Conservation (phyloP, 1,140 invertebrate species). For the Hermetia illucens region DNA sequence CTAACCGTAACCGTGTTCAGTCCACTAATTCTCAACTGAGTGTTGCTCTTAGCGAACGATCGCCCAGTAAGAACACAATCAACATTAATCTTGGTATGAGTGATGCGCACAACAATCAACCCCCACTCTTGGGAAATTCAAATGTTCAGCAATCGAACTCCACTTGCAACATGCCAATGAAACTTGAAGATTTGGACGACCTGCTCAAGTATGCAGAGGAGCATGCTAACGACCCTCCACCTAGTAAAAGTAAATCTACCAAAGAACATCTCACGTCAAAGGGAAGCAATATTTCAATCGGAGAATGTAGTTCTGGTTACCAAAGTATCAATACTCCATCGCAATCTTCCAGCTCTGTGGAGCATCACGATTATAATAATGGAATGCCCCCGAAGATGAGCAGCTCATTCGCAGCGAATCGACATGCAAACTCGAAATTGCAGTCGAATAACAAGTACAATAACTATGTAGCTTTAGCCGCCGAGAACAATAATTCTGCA, state of each 20-base stretch:
- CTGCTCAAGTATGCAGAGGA: conserved; percentile 50
- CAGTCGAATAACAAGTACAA: conserved; percentile 8
- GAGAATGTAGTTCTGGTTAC: conserved; percentile 79
- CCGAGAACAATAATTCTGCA: conserved; percentile 8
- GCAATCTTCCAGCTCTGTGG: conserved; percentile 79
- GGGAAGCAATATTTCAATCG: conserved; percentile 61
- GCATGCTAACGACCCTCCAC: conserved; percentile 38
- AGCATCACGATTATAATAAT: conserved; percentile 20
- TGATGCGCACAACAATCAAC: conserved; percentile 31
- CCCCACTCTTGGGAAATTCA: conserved; percentile 29
- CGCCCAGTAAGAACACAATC: conserved; percentile 15
- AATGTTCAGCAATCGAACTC: conserved; percentile 20
- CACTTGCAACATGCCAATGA: conserved; percentile 34
- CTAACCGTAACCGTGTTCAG: not conserved
- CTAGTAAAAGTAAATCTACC: conserved; percentile 29
- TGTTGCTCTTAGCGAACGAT: conserved; percentile 10
- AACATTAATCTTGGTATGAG: conserved; percentile 20
- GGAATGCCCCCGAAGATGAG: not conserved
- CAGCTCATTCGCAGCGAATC: not conserved
- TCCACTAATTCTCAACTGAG: conserved; percentile 11
- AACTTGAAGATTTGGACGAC: conserved; percentile 58
- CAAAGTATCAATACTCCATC: conserved; percentile 83
- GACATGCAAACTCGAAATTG: conserved; percentile 1
- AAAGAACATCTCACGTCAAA: conserved; percentile 39
- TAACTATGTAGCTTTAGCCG: too few relatives aligned